Conservation (phyloP, 2,797 vertebrate species). For the Accipiter badius region DNA sequence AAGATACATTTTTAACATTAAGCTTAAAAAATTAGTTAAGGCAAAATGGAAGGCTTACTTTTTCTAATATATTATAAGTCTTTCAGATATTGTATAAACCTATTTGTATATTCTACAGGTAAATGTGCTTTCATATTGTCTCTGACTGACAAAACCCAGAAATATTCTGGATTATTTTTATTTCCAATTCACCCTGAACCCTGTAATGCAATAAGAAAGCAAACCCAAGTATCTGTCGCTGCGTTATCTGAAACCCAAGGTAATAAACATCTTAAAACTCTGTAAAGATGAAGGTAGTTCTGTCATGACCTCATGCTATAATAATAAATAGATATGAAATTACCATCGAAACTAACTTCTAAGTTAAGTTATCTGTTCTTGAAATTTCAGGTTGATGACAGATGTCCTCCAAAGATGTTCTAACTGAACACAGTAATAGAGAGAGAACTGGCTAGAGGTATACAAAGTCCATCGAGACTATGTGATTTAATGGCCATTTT, state of each 20-base stretch:
- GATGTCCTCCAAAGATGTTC: background rate
- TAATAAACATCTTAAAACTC: background rate
- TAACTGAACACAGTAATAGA: background rate
- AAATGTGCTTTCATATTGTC: background rate
- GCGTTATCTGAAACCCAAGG: background rate
- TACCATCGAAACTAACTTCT: background rate
- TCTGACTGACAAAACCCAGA: background rate
- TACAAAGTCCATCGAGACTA: background rate
- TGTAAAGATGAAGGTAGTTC: background rate
- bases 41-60: background rate
- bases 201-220: background rate
- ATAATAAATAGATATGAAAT: background rate
- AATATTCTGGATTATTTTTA: background rate
- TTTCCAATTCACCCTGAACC: background rate
- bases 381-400: background rate
- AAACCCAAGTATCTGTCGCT: background rate
- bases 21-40: background rate
- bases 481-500: background rate
- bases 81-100: background rate
- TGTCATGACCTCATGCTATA: background rate
- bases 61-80: background rate
- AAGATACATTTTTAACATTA: background rate
- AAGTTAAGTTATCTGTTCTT: background rate
- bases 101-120: background rate
- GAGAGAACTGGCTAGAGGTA: background rate